phyloP scores from a whole-genome alignment of 2,113 vertebrate species.

The Empidonax alnorum region DNA sequence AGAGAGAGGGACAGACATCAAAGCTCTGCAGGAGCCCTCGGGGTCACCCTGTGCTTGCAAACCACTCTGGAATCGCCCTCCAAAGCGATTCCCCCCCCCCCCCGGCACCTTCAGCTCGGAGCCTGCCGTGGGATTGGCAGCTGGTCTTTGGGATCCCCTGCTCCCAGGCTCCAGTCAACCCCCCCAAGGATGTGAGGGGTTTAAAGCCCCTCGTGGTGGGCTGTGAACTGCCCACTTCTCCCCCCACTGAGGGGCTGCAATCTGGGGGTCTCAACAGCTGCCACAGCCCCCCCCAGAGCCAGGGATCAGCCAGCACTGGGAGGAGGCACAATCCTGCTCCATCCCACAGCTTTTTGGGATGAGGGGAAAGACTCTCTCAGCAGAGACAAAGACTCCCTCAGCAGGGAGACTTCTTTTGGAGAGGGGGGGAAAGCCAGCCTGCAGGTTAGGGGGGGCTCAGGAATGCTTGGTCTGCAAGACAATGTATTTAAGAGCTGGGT shows the following conservation, averaged over 20 bases:
- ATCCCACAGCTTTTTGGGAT: fast-evolving
- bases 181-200: fast-evolving
- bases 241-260: fast-evolving
- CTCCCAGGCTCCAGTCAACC: background rate
- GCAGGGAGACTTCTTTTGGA: background rate
- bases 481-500: background rate
- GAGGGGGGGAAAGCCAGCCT: background rate
- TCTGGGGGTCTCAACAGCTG: background rate
- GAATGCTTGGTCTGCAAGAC: fast-evolving
- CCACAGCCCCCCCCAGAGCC: fast-evolving
- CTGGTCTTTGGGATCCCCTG: background rate
- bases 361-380: background rate
- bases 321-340: background rate
- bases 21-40: background rate
- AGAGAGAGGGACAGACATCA: background rate
- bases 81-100: background rate
- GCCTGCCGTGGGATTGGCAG: background rate
- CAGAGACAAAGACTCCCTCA: too few relatives aligned
- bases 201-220: fast-evolving
- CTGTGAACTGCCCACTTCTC: background rate
- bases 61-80: background rate
- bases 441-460: background rate
- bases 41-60: background rate
- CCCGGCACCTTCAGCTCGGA: background rate
- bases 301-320: background rate